A percentile compares a stretch with the other conserved stretches of the same genome.
These are phyloP conservation scores for Macrostomum cliftonense DNA, from an alignment of 2,888 invertebrate genomes.

Conservation along the genomic window DNA sequence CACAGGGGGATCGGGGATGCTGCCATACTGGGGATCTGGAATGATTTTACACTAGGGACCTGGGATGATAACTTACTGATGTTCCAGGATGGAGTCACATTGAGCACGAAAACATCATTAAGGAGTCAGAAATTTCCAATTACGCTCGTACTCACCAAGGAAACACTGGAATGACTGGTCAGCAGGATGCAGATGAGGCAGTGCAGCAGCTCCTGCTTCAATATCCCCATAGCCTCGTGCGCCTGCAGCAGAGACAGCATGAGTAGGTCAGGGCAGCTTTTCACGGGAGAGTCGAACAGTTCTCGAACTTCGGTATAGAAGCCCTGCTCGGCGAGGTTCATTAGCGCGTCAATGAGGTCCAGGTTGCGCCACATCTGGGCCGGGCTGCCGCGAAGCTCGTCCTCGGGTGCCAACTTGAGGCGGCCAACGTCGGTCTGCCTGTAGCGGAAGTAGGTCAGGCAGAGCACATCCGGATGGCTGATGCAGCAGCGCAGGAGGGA, in stretches of 20 bases:
- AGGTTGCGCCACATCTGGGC: conserved; percentile 30
- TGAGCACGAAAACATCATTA: too few species aligned
- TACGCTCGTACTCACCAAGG: conserved; percentile 75
- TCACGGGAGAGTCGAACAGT: conserved; percentile 70
- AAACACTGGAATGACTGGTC: conserved; percentile 84
- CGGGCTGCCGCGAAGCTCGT: conserved; percentile 30
- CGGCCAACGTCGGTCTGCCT: conserved; percentile 67
- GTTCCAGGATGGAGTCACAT: too few species aligned
- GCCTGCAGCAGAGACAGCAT: conserved; percentile 71
- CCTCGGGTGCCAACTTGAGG: conserved; percentile 77
- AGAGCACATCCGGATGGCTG: conserved; percentile 76
- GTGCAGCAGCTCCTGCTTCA: conserved; percentile 63
- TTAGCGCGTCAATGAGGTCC: conserved; percentile 66
- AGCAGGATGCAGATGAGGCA: conserved; percentile 76
- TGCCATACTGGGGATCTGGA: too few species aligned
- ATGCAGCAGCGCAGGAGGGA: conserved; percentile 66
- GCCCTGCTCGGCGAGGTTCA: conserved; percentile 69
- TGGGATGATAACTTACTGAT: too few species aligned
- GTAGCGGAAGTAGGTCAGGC: conserved; percentile 74
- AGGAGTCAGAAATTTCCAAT: too few species aligned
- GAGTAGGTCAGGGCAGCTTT: conserved; percentile 81
- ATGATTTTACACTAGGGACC: too few species aligned
- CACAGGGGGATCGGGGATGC: too few species aligned
- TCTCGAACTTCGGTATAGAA: conserved; percentile 64
- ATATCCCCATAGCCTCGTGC: conserved; percentile 34